Evolutionary conservation across 2,888 invertebrate species (phyloP).

Genomic region (Luperina testacea): DNA sequence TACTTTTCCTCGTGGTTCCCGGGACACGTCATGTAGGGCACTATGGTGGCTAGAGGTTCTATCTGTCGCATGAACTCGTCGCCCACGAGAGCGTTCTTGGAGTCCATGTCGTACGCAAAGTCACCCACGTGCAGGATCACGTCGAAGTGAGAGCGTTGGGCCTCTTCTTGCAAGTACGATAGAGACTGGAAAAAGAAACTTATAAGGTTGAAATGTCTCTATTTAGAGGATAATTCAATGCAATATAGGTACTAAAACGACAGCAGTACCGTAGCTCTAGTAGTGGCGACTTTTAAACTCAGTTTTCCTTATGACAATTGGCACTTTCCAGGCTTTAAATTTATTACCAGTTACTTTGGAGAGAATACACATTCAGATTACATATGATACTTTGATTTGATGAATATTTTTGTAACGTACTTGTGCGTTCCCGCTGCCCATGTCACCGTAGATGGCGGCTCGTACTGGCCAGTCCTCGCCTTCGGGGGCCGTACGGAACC

Average conservation of each 20-base stretch:
- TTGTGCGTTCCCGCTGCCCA: conserved; percentile 97
- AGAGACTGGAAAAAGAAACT: conserved; percentile 90
- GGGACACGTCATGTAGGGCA: conserved; percentile 98
- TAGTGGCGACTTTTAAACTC: too few species aligned
- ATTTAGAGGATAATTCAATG: neutral
- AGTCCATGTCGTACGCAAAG: conserved; percentile 98
- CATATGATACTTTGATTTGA: too few species aligned
- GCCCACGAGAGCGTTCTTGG: conserved; percentile 94
- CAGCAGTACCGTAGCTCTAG: neutral
- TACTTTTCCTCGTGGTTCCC: conserved; percentile 97
- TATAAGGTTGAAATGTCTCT: neutral
- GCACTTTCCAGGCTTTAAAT: neutral
- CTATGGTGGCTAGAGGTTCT: conserved; percentile 95
- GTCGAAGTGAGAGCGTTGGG: conserved; percentile 95
- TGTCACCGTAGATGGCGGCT: conserved; percentile 97
- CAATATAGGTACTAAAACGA: neutral
- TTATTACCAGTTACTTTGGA: neutral
- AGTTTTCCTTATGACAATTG: neutral
- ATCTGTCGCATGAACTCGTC: conserved; percentile 98
- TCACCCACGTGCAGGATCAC: conserved; percentile 97
- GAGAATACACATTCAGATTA: neutral
- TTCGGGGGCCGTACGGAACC: conserved; percentile 93
- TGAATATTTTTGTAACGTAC: conserved; percentile 69
- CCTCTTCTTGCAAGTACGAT: conserved; percentile 95
- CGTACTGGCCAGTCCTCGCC: conserved; percentile 94